A percentile compares a stretch with the other conserved stretches of the same genome.
Conservation (phyloP, 2,113 vertebrate genomes). For the Gobiocypris rarus region DNA sequence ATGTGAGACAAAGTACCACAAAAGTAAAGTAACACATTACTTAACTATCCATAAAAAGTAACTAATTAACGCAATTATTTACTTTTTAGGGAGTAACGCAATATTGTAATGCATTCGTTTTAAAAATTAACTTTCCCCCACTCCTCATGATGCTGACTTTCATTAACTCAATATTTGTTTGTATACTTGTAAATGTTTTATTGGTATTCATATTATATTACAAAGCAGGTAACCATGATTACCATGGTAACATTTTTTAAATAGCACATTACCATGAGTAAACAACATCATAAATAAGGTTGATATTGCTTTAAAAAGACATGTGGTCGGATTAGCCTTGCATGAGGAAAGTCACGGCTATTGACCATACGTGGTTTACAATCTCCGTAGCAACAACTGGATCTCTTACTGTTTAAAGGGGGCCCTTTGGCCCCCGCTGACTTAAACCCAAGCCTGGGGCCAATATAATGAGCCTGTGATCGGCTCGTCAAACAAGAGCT, state of each 20-base stretch:
- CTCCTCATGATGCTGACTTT: no score
- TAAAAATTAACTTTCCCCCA: no score
- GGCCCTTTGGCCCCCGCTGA: slow-evolving; percentile 26
- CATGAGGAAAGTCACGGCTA: slow-evolving; percentile 1
- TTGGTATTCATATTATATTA: neutral
- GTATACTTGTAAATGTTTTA: neutral
- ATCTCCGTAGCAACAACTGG: slow-evolving; percentile 31
- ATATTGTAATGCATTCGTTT: no score
- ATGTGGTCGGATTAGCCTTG: neutral
- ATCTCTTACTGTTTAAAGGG: slow-evolving; percentile 30
- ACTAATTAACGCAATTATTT: no score
- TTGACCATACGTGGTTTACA: neutral
- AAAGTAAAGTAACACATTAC: no score
- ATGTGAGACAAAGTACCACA: no score
- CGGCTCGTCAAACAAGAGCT: slow-evolving; percentile 23
- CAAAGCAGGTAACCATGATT: neutral
- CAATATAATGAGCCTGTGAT: slow-evolving; percentile 30
- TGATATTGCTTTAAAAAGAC: neutral
- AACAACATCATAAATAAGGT: slow-evolving; percentile 2
- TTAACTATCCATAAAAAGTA: no score
- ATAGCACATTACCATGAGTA: neutral
- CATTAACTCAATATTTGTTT: neutral
- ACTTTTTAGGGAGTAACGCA: no score
- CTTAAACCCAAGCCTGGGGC: slow-evolving; percentile 19
- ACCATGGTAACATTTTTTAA: neutral